These are phyloP conservation scores for Amniataba percoides DNA, from an alignment of 2,797 vertebrate genomes.

Conservation along the genomic window DNA sequence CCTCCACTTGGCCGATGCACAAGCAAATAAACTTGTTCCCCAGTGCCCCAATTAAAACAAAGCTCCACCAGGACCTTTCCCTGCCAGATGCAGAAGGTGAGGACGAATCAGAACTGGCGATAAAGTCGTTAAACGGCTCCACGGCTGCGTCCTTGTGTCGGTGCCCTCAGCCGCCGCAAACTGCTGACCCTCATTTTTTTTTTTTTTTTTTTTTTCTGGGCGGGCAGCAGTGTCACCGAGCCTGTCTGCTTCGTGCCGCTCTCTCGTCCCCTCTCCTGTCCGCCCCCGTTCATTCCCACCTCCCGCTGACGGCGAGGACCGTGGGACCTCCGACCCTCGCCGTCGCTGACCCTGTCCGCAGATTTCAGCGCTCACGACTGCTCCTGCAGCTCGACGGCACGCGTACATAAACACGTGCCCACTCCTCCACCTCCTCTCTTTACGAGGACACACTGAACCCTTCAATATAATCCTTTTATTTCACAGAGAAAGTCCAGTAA, in stretches of 20 bases:
- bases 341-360: conserved; percentile 21
- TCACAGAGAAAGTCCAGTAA: not conserved
- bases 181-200: conserved; percentile 51
- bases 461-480: not conserved
- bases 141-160: conserved; percentile 33
- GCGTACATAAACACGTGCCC: not conserved
- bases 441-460: not conserved
- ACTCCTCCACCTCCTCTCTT: not conserved
- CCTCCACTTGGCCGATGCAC: too few species aligned
- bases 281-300: conserved; percentile 22
- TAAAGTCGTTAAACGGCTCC: conserved; percentile 28
- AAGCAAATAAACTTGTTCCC: not conserved
- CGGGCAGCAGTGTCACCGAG: conserved; percentile 12
- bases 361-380: conserved; percentile 19
- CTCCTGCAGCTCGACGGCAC: conserved; percentile 14
- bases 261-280: conserved; percentile 41
- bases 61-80: not conserved
- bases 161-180: conserved; percentile 37
- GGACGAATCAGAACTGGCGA: conserved; percentile 23
- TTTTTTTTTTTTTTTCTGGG: not conserved
- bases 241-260: conserved; percentile 7
- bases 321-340: conserved; percentile 40
- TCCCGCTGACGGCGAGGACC: conserved; percentile 31
- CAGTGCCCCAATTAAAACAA: not conserved
- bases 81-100: not conserved